phyloP scores from a whole-genome alignment of 2,113 vertebrate species.

The Chionomys nivalis region DNA sequence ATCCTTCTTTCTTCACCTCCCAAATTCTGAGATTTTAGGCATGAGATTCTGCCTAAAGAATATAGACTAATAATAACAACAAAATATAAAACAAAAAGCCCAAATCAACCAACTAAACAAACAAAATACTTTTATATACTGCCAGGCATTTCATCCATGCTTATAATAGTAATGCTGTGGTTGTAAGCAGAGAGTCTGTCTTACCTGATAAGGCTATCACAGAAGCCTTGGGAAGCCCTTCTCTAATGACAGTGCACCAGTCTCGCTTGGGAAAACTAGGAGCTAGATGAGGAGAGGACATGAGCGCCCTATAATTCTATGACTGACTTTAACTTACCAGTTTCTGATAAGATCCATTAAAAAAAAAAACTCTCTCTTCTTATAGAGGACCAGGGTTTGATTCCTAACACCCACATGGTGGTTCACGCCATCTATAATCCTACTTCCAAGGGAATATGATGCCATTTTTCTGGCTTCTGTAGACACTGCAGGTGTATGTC shows the following conservation, averaged over 20 bases:
- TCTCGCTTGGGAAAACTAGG: constrained; percentile 1
- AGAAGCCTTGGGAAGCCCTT: constrained; percentile 37
- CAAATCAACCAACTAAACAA: background rate
- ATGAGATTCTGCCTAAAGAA: background rate
- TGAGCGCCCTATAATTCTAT: background rate
- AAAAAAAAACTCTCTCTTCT: background rate
- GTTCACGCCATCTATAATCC: background rate
- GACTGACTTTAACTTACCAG: background rate
- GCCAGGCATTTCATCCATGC: background rate
- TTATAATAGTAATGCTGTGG: constrained; percentile 8
- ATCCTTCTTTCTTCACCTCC: background rate
- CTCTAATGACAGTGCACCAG: background rate
- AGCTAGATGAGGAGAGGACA: background rate
- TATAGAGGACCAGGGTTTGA: background rate
- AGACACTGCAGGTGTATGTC: background rate
- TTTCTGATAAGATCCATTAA: background rate
- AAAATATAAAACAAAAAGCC: background rate
- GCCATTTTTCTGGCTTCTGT: background rate
- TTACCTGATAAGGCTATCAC: background rate
- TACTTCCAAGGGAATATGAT: background rate
- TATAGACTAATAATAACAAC: background rate
- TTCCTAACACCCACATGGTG: background rate
- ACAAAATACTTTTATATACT: background rate
- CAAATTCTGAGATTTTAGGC: background rate
- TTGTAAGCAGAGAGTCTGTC: background rate